phyloP scores from a whole-genome alignment of 1,140 invertebrate species.

The Sesamia nonagrioides region DNA sequence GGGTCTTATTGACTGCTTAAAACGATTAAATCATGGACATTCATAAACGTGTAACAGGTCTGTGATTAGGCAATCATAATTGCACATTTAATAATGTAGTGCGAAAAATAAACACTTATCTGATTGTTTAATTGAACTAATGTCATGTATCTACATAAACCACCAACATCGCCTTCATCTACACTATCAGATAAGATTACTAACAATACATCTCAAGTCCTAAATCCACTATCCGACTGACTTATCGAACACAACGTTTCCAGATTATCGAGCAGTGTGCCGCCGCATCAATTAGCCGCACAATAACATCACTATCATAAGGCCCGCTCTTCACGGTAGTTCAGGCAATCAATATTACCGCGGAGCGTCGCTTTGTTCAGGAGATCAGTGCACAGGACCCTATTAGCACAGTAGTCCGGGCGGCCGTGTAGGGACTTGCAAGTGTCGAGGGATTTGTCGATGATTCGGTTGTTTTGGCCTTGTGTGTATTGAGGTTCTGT shows the following conservation, averaged over 20 bases:
- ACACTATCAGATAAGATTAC: neutral
- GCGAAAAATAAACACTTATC: too few species aligned
- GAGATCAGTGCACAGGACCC: slow-evolving; percentile 38
- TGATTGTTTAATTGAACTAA: too few species aligned
- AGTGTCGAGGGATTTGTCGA: slow-evolving; percentile 33
- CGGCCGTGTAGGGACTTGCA: slow-evolving; percentile 19
- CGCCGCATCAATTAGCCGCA: slow-evolving; percentile 25
- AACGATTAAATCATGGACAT: too few species aligned
- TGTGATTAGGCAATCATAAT: too few species aligned
- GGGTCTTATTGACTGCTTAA: too few species aligned
- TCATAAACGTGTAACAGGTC: too few species aligned
- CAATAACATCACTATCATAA: slow-evolving; percentile 35
- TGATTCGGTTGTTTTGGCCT: neutral
- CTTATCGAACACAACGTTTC: neutral
- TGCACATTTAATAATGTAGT: too few species aligned
- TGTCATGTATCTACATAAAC: neutral
- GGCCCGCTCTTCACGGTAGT: slow-evolving; percentile 32
- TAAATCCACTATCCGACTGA: neutral
- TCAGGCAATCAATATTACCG: slow-evolving; percentile 47
- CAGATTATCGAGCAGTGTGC: slow-evolving; percentile 18
- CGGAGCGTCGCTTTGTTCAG: slow-evolving; percentile 42
- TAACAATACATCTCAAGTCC: neutral
- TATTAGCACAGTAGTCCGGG: slow-evolving; percentile 29
- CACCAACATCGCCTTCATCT: too few species aligned
- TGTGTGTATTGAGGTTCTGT: neutral